A percentile compares a stretch with the other conserved stretches of the same genome.
These are phyloP conservation scores for Euproctis similis DNA, from an alignment of 2,888 invertebrate species.

Conservation along the genomic window DNA sequence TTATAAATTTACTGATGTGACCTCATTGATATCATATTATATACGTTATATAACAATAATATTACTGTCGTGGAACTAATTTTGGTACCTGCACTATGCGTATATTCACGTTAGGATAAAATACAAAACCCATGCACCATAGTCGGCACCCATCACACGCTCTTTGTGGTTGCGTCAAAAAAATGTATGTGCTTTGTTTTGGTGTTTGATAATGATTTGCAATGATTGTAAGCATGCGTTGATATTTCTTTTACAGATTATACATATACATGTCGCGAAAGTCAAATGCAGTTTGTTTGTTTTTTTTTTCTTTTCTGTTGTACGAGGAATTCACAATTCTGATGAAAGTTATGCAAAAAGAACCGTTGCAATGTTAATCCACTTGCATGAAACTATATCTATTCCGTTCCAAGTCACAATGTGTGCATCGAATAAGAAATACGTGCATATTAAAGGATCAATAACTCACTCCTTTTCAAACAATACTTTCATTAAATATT, in stretches of 20 bases:
- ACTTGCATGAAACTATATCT: constrained; percentile 55
- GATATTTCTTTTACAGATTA: constrained; percentile 26
- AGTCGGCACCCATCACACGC: constrained; percentile 32
- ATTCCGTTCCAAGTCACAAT: constrained; percentile 49
- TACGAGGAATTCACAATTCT: constrained; percentile 48
- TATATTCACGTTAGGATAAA: constrained; percentile 22
- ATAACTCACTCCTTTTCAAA: constrained; percentile 33
- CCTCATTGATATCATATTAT: constrained; percentile 8
- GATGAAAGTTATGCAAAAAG: constrained; percentile 52
- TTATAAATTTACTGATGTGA: constrained; percentile 15
- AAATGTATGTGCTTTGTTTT: constrained; percentile 28
- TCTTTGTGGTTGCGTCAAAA: constrained; percentile 25
- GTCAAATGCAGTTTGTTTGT: constrained; percentile 71
- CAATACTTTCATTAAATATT: constrained; percentile 28
- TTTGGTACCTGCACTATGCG: constrained; percentile 16
- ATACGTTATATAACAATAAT: constrained; percentile 9
- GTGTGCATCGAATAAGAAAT: constrained; percentile 43
- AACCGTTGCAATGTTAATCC: constrained; percentile 52
- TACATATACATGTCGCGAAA: constrained; percentile 27
- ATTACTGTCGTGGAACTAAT: constrained; percentile 17
- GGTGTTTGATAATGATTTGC: constrained; percentile 34
- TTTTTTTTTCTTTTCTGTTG: no score
- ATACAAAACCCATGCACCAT: constrained; percentile 25
- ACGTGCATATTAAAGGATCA: constrained; percentile 41
- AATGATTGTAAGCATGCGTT: constrained; percentile 37